A percentile compares a stretch with the other conserved stretches of the same genome.
These are phyloP conservation scores for Dendrocincla tyrannina DNA, from an alignment of 2,797 vertebrate genomes.

Conservation along the genomic window DNA sequence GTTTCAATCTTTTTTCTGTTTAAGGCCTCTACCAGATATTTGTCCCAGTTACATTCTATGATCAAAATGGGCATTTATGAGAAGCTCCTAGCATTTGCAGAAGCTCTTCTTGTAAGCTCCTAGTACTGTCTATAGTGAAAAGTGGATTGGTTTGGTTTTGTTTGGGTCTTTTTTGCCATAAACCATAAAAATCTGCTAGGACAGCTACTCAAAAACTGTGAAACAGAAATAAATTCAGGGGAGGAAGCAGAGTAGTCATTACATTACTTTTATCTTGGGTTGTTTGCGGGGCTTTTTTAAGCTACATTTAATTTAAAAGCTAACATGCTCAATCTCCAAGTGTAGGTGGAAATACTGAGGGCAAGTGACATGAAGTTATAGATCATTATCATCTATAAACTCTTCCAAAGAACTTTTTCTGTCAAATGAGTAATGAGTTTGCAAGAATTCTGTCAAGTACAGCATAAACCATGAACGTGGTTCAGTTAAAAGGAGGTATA, in stretches of 20 bases:
- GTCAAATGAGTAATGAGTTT: background rate
- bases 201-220: background rate
- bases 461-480: background rate
- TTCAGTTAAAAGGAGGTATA: background rate
- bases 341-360: background rate
- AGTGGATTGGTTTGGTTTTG: background rate
- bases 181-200: background rate
- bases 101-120: background rate
- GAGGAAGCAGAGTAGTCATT: background rate
- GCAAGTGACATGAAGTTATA: background rate
- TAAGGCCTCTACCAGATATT: background rate
- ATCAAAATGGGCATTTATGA: background rate
- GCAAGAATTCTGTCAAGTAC: background rate
- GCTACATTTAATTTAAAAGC: background rate
- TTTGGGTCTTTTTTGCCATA: background rate
- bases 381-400: background rate
- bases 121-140: background rate
- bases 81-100: background rate
- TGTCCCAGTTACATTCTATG: background rate
- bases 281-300: background rate
- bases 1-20: background rate
- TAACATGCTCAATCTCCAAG: background rate
- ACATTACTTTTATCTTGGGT: background rate
- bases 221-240: background rate
- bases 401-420: background rate